Evolutionary conservation across 1,140 invertebrate species (phyloP).

Genomic region (Eriocheir sinensis): DNA sequence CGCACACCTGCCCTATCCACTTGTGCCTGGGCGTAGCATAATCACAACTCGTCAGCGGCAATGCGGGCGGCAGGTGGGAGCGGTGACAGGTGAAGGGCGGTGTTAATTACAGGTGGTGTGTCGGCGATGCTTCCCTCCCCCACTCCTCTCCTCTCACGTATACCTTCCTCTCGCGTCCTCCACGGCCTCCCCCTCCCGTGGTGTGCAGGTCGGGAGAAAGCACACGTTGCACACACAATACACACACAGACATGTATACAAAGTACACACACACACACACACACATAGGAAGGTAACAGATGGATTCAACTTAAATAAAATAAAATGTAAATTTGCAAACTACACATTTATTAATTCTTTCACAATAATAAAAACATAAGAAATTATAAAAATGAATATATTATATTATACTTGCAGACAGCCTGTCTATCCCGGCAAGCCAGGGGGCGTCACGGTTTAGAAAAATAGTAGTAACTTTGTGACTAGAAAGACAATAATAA

Average conservation of each 20-base stretch:
- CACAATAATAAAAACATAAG: conserved; percentile 78
- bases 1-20: too few species aligned
- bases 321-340: conserved; percentile 76
- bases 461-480: conserved; percentile 78
- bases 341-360: conserved; percentile 78
- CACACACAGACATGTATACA: background rate
- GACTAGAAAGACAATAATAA: conserved; percentile 78
- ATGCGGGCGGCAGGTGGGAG: background rate
- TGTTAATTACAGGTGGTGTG: background rate
- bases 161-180: background rate
- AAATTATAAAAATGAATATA: conserved; percentile 79
- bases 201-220: too few species aligned
- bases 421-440: conserved; percentile 67
- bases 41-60: background rate
- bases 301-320: conserved; percentile 73
- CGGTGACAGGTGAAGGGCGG: background rate
- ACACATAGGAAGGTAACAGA: background rate
- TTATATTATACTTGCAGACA: conserved; percentile 77
- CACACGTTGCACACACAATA: background rate
- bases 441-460: conserved; percentile 71
- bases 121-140: too few species aligned
- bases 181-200: background rate
- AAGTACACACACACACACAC: background rate
- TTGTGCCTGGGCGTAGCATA: background rate
- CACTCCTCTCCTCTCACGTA: too few species aligned